phyloP scores from a whole-genome alignment of 2,113 vertebrate species.

The Parotia lawesii region DNA sequence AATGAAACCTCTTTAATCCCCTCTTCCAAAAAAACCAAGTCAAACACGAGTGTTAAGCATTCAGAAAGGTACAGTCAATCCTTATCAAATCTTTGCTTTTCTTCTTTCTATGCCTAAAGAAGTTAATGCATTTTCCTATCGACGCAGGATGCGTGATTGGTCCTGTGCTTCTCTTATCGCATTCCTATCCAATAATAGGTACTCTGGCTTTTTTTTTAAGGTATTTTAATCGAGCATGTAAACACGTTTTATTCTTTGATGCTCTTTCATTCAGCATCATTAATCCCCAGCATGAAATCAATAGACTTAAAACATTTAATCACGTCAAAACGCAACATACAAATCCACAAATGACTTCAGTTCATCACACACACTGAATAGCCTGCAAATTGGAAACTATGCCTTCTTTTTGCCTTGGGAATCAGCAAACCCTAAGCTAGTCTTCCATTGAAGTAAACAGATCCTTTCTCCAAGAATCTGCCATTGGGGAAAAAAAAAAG shows the following conservation, averaged over 20 bases:
- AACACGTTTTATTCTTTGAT: conserved; percentile 55
- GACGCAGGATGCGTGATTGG: neutral
- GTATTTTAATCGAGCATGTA: conserved; percentile 55
- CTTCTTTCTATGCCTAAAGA: conserved; percentile 1
- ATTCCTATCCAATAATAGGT: conserved; percentile 20
- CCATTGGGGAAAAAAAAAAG: neutral
- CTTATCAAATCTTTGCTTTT: conserved; percentile 28
- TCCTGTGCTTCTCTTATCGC: neutral
- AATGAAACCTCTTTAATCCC: conserved; percentile 58
- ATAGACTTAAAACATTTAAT: conserved; percentile 66
- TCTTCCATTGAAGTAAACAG: conserved; percentile 9
- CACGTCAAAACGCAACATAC: conserved; percentile 43
- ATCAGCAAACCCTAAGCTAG: neutral
- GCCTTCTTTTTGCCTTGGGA: neutral
- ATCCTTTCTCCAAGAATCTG: neutral
- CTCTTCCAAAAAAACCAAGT: neutral
- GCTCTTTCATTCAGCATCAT: conserved; percentile 61
- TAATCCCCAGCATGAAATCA: conserved; percentile 68
- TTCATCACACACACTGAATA: conserved; percentile 27
- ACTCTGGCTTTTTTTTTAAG: neutral
- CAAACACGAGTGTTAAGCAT: neutral
- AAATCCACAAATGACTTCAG: conserved; percentile 51
- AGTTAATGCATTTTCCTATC: conserved; percentile 13
- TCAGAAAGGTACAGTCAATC: conserved; percentile 23
- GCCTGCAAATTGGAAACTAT: neutral